Percentiles rank a stretch among this genome's conserved stretches.
phyloP scores from a whole-genome alignment of 2,797 vertebrate genomes.

The Spinibarbus caldwelli region DNA sequence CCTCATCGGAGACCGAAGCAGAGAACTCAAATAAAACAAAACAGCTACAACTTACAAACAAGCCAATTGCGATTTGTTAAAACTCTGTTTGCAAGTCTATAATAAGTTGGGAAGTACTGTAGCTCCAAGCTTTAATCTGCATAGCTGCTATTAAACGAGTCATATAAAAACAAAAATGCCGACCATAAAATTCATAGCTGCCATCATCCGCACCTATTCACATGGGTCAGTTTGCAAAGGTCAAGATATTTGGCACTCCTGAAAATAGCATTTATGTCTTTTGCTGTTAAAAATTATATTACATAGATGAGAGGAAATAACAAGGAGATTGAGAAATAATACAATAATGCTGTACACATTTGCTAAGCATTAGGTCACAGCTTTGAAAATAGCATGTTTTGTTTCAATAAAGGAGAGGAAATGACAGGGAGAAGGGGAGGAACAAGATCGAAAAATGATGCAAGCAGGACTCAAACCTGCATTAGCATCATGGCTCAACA shows the following conservation, averaged over 20 bases:
- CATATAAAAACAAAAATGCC: conserved; percentile 57
- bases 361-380: conserved; percentile 76
- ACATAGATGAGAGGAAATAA: background rate
- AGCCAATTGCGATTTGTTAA: conserved; percentile 3
- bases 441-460: background rate
- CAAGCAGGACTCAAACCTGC: background rate
- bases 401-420: conserved; percentile 69
- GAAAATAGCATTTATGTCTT: background rate
- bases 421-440: background rate
- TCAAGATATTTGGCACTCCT: background rate
- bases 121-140: conserved; percentile 56
- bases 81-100: conserved; percentile 16
- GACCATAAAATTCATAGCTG: conserved; percentile 42
- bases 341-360: background rate
- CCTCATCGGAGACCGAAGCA: conserved; percentile 66
- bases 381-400: conserved; percentile 85
- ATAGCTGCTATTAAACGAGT: conserved; percentile 49
- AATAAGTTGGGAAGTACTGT: conserved; percentile 31
- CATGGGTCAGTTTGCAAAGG: background rate
- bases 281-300: background rate
- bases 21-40: conserved; percentile 63
- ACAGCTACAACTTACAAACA: conserved; percentile 57
- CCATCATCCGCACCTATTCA: conserved; percentile 2
- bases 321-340: background rate
- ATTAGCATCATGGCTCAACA: background rate